These are phyloP conservation scores for Diglossa cyanea DNA, from an alignment of 2,797 vertebrate species.

Conservation along the genomic window DNA sequence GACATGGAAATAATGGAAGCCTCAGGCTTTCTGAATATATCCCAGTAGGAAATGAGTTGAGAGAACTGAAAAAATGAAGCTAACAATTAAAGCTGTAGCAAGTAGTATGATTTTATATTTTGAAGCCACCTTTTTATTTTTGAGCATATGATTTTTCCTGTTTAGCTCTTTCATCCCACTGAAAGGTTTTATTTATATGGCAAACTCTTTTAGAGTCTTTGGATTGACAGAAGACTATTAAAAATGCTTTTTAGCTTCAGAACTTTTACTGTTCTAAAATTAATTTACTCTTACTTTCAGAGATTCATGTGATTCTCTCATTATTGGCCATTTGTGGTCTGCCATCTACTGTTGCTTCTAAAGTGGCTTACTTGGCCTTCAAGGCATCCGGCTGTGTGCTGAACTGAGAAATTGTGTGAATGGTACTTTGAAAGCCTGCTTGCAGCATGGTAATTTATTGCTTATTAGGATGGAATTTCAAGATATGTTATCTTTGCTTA, in stretches of 20 bases:
- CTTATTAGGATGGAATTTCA: slow-evolving; percentile 33
- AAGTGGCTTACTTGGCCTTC: not conserved
- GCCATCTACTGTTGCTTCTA: not conserved
- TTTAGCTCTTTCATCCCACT: not conserved
- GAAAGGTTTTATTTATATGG: not conserved
- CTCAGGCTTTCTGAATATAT: not conserved
- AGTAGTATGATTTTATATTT: slow-evolving; percentile 2
- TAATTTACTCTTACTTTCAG: not conserved
- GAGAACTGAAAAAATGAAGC: not conserved
- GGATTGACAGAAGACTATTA: not conserved
- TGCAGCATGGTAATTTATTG: slow-evolving; percentile 15
- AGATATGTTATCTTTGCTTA: slow-evolving; percentile 32
- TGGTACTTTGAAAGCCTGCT: not conserved
- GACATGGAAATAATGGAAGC: slow-evolving; percentile 18
- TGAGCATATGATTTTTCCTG: not conserved
- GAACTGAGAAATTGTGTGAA: not conserved
- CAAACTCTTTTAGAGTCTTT: not conserved
- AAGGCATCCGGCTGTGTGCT: not conserved
- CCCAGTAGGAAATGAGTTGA: not conserved
- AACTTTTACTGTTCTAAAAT: not conserved
- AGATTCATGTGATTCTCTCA: not conserved
- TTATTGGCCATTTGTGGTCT: not conserved
- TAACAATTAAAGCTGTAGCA: not conserved
- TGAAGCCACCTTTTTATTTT: slow-evolving; percentile 19
- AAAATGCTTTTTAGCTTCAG: not conserved